phyloP scores from a whole-genome alignment of 2,113 vertebrate species.

The Danio rerio region DNA sequence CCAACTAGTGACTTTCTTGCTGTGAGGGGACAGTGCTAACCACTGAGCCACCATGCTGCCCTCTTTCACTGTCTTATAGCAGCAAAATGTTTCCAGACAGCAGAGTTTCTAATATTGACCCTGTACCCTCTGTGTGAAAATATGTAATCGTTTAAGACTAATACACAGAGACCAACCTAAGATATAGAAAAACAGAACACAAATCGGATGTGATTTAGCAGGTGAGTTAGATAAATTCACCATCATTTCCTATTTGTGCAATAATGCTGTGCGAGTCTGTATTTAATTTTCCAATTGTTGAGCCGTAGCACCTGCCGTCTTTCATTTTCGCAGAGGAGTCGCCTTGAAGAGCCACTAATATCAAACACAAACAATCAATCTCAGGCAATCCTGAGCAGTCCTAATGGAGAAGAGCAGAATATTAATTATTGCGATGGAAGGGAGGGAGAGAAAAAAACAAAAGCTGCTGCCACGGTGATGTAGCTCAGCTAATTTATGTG shows the following conservation, averaged over 20 bases:
- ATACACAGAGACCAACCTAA: not conserved
- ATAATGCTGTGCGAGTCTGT: constrained; percentile 65
- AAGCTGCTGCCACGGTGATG: constrained; percentile 68
- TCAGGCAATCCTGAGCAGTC: constrained; percentile 73
- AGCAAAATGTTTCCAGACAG: not conserved
- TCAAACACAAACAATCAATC: constrained; percentile 82
- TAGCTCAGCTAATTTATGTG: constrained; percentile 76
- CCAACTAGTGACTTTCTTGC: too few species aligned
- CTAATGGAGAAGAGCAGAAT: constrained; percentile 79
- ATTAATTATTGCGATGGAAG: constrained; percentile 75
- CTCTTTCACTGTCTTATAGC: too few species aligned
- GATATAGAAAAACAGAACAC: constrained; percentile 28
- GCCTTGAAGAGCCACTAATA: constrained; percentile 75
- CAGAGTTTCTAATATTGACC: not conserved
- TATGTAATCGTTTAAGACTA: constrained; percentile 23
- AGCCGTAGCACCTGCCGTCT: constrained; percentile 68
- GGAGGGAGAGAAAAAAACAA: constrained; percentile 50
- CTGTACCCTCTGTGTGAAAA: constrained; percentile 2
- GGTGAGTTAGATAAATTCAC: constrained; percentile 64
- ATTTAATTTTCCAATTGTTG: constrained; percentile 74
- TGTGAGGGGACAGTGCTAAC: too few species aligned
- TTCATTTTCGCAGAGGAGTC: constrained; percentile 69
- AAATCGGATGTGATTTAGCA: constrained; percentile 61
- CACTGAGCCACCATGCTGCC: too few species aligned
- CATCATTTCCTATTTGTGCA: constrained; percentile 59